Evolutionary conservation across 23 tunicate genomes (phyloP), one percentile per base, ranked within the genome.

Genomic region (Clavelina lepadiformis): DNA sequence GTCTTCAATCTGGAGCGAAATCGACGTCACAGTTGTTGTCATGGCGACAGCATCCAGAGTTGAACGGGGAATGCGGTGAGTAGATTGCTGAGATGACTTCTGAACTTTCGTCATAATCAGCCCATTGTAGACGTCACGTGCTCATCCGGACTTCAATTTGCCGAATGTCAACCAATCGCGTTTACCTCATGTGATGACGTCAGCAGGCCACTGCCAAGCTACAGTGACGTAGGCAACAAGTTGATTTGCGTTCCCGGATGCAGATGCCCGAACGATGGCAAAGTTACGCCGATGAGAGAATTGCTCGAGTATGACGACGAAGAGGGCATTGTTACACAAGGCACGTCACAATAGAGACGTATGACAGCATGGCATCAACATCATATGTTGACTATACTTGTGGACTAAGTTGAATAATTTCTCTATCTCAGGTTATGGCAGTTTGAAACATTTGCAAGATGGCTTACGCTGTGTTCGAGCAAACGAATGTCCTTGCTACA

Each of bases 21-120:
- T 7, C 31, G 2, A 35, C 29, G 34, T 34, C 41, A 18, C 11
- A 46, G 6, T 24, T 49, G 50, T 34, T 35, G 29, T 25, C 51
- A 7, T 82, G 91, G 91, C 57, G 81, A 33, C 35, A 33, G 3
- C 44, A 58, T 51, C 35, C 63, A 6, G 54, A 35, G 24, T 37
- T 82, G 1, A 67, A 28, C 65, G 76, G 76, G 52, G 50, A 67
- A n/a, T 82, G 91, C 54, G 75, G 91, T 82, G 36, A 58, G 79
- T 51, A 35, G 7, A 38, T 11, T 11, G 15, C 15, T 15, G 49
- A 11, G 11, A 11, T 41, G 49, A 11, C 15, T 11, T 41, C 49
- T 11, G 15, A 41, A 41, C 11, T 41, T 41, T 41, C 15, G 15
- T 41, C 13, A 41, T 15, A 41, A 11, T 41, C 49, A 41, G 13